Evolutionary conservation across 2,113 vertebrate genomes (phyloP).

Genomic region (Phoxinus phoxinus): DNA sequence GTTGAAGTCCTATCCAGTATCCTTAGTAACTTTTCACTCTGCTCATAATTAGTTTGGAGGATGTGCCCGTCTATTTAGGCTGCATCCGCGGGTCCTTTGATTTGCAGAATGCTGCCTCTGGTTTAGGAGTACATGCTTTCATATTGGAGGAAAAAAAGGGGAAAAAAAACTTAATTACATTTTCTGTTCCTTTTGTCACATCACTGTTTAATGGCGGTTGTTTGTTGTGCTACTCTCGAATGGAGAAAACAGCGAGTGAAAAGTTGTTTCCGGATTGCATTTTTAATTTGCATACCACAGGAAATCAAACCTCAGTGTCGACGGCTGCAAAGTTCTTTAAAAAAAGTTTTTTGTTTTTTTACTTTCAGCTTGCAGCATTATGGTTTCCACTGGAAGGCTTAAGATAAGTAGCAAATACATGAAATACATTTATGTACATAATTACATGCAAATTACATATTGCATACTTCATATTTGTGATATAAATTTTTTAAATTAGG

Average conservation of each 20-base stretch:
- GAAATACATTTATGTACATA: neutral
- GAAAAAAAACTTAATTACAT: conserved; percentile 82
- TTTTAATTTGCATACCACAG: conserved; percentile 54
- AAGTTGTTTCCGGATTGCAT: conserved; percentile 51
- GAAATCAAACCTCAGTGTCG: conserved; percentile 50
- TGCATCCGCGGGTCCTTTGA: conserved; percentile 78
- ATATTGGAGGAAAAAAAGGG: conserved; percentile 56
- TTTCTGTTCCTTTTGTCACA: conserved; percentile 84
- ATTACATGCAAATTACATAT: neutral
- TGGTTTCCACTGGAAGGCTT: neutral
- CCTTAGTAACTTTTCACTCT: conserved; percentile 79
- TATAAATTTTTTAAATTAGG: neutral
- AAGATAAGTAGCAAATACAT: neutral
- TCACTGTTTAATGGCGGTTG: conserved; percentile 81
- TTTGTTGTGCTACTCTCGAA: conserved; percentile 81
- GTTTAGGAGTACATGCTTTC: conserved; percentile 76
- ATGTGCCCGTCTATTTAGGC: conserved; percentile 78
- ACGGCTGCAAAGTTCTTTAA: conserved; percentile 8
- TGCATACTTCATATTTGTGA: neutral
- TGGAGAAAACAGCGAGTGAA: conserved; percentile 70
- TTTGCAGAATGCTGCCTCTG: conserved; percentile 77
- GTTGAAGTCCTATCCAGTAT: conserved; percentile 74
- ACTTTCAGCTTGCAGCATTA: neutral
- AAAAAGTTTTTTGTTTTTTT: neutral
- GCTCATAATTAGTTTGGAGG: conserved; percentile 78